Conservation (phyloP, 2,888 invertebrate species). For the Drosophila ezoana region DNA sequence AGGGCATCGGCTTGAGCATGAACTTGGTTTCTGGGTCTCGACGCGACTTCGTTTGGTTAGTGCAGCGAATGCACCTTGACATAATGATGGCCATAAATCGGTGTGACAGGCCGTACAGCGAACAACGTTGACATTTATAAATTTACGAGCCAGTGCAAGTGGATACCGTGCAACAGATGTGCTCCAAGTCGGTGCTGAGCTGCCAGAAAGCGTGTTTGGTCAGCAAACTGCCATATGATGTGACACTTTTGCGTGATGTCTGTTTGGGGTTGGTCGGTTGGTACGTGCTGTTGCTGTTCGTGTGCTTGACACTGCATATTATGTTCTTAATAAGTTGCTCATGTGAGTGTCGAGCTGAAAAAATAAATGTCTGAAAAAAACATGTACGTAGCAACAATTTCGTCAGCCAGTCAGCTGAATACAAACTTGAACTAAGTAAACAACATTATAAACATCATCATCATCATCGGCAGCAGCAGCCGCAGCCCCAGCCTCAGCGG, state of each 20-base stretch:
- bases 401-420: slow-evolving; percentile 16
- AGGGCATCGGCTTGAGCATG: background rate
- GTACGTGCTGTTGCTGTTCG: slow-evolving; percentile 12
- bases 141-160: slow-evolving; percentile 53
- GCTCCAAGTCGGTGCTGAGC: background rate
- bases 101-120: slow-evolving; percentile 35
- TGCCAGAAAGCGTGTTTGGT: slow-evolving; percentile 37
- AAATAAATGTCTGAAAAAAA: slow-evolving; percentile 27
- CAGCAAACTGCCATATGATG: slow-evolving; percentile 61
- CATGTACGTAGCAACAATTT: slow-evolving; percentile 34
- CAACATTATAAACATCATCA: slow-evolving; percentile 37
- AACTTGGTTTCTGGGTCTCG: background rate
- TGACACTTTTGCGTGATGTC: slow-evolving; percentile 1
- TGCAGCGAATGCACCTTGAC: slow-evolving; percentile 47
- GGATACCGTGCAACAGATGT: slow-evolving; percentile 61
- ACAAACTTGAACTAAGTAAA: slow-evolving; percentile 25
- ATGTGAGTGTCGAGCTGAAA: slow-evolving; percentile 38
- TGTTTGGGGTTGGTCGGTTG: background rate
- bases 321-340: slow-evolving; percentile 66
- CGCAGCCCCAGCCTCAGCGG: slow-evolving; percentile 7
- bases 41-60: background rate
- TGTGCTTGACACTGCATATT: slow-evolving; percentile 51
- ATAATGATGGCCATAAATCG: slow-evolving; percentile 62
- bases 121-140: slow-evolving; percentile 55
- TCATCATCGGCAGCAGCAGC: slow-evolving; percentile 14